Base-by-base conservation (phyloP, 2,888 invertebrate genomes). In the Hydroisotoma schaefferi region DNA sequence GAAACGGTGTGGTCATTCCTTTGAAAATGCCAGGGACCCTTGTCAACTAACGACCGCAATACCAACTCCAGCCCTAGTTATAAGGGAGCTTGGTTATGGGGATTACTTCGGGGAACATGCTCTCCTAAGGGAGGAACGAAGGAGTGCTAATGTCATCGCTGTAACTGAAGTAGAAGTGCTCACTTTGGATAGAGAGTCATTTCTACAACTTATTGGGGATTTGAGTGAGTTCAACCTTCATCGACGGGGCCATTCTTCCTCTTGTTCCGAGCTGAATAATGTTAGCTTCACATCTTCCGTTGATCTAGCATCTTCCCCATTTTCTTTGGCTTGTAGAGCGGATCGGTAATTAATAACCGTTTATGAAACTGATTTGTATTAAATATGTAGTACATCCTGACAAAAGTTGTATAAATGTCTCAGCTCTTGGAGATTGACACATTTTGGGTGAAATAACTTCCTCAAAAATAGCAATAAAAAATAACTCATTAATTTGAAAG, bases 51-150 rank as follows among this genome's bases (percentile, higher is more conserved):
- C 5, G 6, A 5, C 46, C 18, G 23, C 22, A 46, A 15, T 23
- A 46, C 12, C 46, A 46, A 3, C 40, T 15, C 40, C 40, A 10
- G 40, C 20, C n/a, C 20, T 18, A 15, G 46, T 46, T 6, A 22
- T 46, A 10, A 8, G 46, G 23, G 46, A 46, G 25, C 80, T 91
- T 23, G 81, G 82, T 27, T 83, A 86, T 40, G 93, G 93, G 0
- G 85, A 90, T 63, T 94, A 87, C 76, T 94, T 94, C 76, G 94
- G 94, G 0, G 93, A 94, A 75, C 86, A 89, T 74, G 94, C 94
- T 0, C 79, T 94, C 29, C 78, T 90, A 52, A 86, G 88, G 75
- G 90, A 92, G 70, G 92, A 92, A 75, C 79, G 81, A 46, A 74
- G 83, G 27, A 83, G 82, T 23, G 83, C 83, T 26, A 82, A 79